These are phyloP conservation scores for Halesus radiatus DNA, from an alignment of 1,140 invertebrate genomes.

Conservation along the genomic window DNA sequence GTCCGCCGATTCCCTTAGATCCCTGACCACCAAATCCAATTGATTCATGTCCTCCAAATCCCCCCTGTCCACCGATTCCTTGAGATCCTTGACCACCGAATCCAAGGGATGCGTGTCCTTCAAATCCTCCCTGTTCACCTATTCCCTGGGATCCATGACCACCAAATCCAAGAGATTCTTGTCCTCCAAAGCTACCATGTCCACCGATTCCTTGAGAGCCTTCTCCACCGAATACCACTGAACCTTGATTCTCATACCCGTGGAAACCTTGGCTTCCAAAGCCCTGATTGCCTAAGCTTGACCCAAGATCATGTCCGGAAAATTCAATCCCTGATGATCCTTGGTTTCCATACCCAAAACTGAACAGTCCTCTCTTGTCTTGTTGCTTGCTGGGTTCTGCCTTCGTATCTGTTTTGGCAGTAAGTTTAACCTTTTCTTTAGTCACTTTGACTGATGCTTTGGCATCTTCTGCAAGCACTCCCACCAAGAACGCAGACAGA, in stretches of 20 bases:
- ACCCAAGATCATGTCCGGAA: constrained; percentile 18
- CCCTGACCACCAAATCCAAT: constrained; percentile 58
- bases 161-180: no score
- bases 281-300: constrained; percentile 58
- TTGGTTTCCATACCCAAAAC: constrained; percentile 55
- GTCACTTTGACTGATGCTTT: neutral
- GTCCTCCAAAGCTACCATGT: neutral
- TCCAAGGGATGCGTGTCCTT: constrained; percentile 63
- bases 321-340: constrained; percentile 8
- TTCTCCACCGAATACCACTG: constrained; percentile 59
- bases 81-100: constrained; percentile 56
- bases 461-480: neutral
- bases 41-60: constrained; percentile 65
- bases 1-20: constrained; percentile 1
- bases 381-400: constrained; percentile 47
- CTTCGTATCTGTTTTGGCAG: neutral
- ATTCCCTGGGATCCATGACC: neutral
- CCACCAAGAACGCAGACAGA: neutral
- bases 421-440: neutral
- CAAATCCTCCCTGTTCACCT: constrained; percentile 61
- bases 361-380: constrained; percentile 53
- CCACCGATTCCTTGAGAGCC: neutral
- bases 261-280: constrained; percentile 50
- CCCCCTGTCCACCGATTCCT: constrained; percentile 58
- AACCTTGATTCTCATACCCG: constrained; percentile 64